Percentiles rank a stretch among this genome's conserved stretches.
Conservation (phyloP, 1,140 invertebrate genomes). For the Atta texana region DNA sequence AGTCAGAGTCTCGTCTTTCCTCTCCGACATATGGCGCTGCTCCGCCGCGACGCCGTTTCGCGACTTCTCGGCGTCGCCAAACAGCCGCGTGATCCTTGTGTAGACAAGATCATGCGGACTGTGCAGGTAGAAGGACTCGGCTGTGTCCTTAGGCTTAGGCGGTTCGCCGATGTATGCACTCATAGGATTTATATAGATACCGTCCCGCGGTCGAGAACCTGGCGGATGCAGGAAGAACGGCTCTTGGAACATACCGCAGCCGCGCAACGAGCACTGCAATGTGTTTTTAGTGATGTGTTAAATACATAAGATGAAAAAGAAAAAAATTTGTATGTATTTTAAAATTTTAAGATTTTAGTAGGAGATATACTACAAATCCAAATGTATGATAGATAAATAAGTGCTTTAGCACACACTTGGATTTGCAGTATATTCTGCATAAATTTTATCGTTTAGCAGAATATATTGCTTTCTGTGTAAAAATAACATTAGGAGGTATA, state of each 20-base stretch:
- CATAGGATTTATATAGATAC: constrained; percentile 94
- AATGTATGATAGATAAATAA: too few species aligned
- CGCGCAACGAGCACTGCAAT: constrained; percentile 80
- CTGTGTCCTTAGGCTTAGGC: constrained; percentile 82
- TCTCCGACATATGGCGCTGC: constrained; percentile 72
- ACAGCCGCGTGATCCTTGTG: constrained; percentile 92
- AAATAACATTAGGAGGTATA: too few species aligned
- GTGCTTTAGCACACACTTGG: too few species aligned
- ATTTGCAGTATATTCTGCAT: too few species aligned
- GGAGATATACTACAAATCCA: too few species aligned
- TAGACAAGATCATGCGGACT: constrained; percentile 92
- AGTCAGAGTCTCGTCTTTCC: constrained; percentile 84
- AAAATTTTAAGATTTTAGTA: background rate
- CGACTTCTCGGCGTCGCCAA: constrained; percentile 85
- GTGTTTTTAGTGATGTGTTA: background rate
- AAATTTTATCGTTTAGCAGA: too few species aligned
- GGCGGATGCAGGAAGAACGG: constrained; percentile 86
- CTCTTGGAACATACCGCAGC: constrained; percentile 85
- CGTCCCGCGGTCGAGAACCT: constrained; percentile 89
- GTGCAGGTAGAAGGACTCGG: constrained; percentile 94
- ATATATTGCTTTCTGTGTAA: too few species aligned
- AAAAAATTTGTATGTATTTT: background rate
- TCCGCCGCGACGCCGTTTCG: constrained; percentile 75
- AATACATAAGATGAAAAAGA: background rate
- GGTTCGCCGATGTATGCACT: constrained; percentile 83